These are phyloP conservation scores for Cremastobaeus sp. DNA, from an alignment of 2,888 invertebrate genomes.

Conservation along the genomic window DNA sequence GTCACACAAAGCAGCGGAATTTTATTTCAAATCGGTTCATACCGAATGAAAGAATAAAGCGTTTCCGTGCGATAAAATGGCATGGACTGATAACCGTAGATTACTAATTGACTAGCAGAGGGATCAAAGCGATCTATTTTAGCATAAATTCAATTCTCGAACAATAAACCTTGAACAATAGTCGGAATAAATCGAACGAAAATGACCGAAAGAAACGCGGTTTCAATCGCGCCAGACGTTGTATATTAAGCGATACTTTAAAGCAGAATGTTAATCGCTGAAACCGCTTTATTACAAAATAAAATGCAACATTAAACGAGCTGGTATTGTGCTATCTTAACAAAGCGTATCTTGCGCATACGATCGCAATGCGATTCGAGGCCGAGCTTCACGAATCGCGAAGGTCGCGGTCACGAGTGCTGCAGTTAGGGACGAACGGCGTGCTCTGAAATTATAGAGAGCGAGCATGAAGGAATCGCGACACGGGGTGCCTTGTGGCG, in stretches of 20 bases:
- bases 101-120: too few species aligned
- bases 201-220: too few species aligned
- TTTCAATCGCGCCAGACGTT: too few species aligned
- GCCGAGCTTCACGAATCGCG: slow-evolving; percentile 55
- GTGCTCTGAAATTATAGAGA: slow-evolving; percentile 67
- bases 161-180: too few species aligned
- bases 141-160: too few species aligned
- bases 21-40: too few species aligned
- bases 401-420: slow-evolving; percentile 60
- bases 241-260: slow-evolving; percentile 25
- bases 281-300: slow-evolving; percentile 43
- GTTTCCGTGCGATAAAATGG: too few species aligned
- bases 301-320: slow-evolving; percentile 38
- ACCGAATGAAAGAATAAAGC: too few species aligned
- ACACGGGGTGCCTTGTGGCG: slow-evolving; percentile 64
- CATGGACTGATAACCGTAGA: too few species aligned
- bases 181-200: too few species aligned
- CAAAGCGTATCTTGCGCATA: slow-evolving; percentile 47
- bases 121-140: too few species aligned
- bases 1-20: too few species aligned
- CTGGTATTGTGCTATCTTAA: slow-evolving; percentile 45
- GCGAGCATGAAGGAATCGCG: slow-evolving; percentile 64
- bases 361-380: slow-evolving; percentile 50
- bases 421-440: slow-evolving; percentile 55
- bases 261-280: slow-evolving; percentile 36